Evolutionary conservation across 2,797 vertebrate genomes (phyloP), one percentile per base, ranked within the genome.

Genomic region (Stomatorhinus walkeri): DNA sequence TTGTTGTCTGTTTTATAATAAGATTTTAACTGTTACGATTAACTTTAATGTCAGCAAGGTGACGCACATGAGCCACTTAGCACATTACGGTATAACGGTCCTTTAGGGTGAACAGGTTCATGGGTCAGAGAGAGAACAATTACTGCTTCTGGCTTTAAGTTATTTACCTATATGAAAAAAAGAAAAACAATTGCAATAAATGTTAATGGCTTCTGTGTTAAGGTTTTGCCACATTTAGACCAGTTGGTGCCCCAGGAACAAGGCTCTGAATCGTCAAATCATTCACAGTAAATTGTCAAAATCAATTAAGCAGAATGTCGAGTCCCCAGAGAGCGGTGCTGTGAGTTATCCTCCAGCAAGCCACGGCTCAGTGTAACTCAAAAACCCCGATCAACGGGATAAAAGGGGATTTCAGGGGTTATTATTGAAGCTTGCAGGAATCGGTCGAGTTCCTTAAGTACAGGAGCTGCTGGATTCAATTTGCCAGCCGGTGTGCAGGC

Each of bases 251-350:
- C 87, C 72, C 72, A 85, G 90, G 92, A 92, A 72, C 84, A 76
- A 86, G 64, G 89, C 92, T 95, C 94, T 94, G 94, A 95, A 93
- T 93, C 91, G 93, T 94, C 94, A 91, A 93, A 92, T 94, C 94
- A 95, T 95, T 95, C 94, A 94, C 52, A 36, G 32, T 87, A 54
- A 92, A 89, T 89, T 90, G 91, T 93, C 93, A 93, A 94, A 95
- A 92, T 93, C 91, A 93, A 92, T 93, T 94, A 93, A 91, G 32
- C 87, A 89, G 90, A 89, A 91, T 91, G 88, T 91, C 88, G 61
- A 89, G 89, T 89, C 92, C 89, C 85, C 83, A 46, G 90, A 90
- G 88, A 86, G 32, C 87, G 32, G 88, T 83, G 28, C 90, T 76
- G 81, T 68, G 32, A 87, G 84, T 86, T 48, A 56, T 43, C 46